phyloP scores from a whole-genome alignment of 2,113 vertebrate genomes.

The Neogale vison region DNA sequence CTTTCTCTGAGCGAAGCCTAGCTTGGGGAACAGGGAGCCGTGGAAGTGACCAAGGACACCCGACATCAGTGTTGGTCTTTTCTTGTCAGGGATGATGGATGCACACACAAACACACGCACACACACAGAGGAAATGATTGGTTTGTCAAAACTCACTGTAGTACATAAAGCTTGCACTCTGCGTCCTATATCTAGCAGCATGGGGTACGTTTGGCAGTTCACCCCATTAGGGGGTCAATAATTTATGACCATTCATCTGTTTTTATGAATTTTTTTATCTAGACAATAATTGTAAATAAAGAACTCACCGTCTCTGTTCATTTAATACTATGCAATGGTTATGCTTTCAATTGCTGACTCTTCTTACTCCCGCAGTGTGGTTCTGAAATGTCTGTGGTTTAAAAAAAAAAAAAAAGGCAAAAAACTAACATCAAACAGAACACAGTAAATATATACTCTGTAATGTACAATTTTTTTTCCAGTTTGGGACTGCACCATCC shows the following conservation, averaged over 20 bases:
- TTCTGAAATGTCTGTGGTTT: slow-evolving; percentile 96
- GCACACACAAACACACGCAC: slow-evolving; percentile 62
- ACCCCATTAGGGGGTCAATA: slow-evolving; percentile 96
- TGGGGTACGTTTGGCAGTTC: slow-evolving; percentile 96
- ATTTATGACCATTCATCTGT: slow-evolving; percentile 98
- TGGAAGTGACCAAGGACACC: not conserved
- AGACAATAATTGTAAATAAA: slow-evolving; percentile 99
- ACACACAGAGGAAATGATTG: slow-evolving; percentile 78
- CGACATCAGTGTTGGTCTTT: slow-evolving; percentile 70
- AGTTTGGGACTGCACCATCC: slow-evolving; percentile 88
- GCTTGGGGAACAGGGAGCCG: slow-evolving; percentile 56
- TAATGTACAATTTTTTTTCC: slow-evolving; percentile 94
- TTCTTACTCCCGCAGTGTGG: slow-evolving; percentile 91
- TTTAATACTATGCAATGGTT: slow-evolving; percentile 99
- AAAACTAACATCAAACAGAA: not conserved
- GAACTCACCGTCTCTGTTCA: slow-evolving; percentile 99
- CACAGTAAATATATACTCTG: slow-evolving; percentile 82
- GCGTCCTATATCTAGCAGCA: slow-evolving; percentile 99
- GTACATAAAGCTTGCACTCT: slow-evolving; percentile 94
- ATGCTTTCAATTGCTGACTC: slow-evolving; percentile 95
- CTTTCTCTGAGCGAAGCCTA: slow-evolving; percentile 83
- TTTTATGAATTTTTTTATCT: slow-evolving; percentile 99
- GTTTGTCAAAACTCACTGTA: slow-evolving; percentile 90
- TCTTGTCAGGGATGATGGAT: slow-evolving; percentile 87
- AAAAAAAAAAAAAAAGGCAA: slow-evolving; percentile 84